A percentile compares a stretch with the other conserved stretches of the same genome.
These are phyloP conservation scores for Zaprionus lineosus DNA, from an alignment of 2,888 invertebrate species.

Conservation along the genomic window DNA sequence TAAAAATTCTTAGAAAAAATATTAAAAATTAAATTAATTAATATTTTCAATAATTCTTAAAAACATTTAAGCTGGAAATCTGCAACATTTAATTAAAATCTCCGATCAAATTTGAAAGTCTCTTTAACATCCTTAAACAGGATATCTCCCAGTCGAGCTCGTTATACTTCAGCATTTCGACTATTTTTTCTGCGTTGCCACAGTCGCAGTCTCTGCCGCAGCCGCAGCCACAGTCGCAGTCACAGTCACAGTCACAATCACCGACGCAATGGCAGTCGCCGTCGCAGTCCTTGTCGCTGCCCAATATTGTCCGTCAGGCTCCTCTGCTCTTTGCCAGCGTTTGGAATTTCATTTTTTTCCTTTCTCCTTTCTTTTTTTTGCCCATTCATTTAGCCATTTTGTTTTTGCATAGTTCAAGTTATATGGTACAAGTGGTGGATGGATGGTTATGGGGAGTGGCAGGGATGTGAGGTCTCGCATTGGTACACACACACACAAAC, in stretches of 20 bases:
- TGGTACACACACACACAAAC: slow-evolving; percentile 4
- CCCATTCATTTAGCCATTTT: slow-evolving; percentile 38
- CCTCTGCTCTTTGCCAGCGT: slow-evolving; percentile 41
- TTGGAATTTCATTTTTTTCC: slow-evolving; percentile 7
- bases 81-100: no score
- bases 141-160: background rate
- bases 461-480: no score
- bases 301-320: slow-evolving; percentile 41
- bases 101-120: no score
- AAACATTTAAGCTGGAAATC: no score
- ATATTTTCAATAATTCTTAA: no score
- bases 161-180: background rate
- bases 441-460: no score
- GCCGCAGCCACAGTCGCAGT: slow-evolving; percentile 16
- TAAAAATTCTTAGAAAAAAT: no score
- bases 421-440: slow-evolving; percentile 41
- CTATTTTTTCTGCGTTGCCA: slow-evolving; percentile 19
- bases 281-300: slow-evolving; percentile 12
- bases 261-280: no score
- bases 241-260: slow-evolving; percentile 7
- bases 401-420: slow-evolving; percentile 67
- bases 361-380: slow-evolving; percentile 7
- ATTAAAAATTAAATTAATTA: no score
- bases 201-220: slow-evolving; percentile 11
- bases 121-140: no score